These are phyloP conservation scores for Callipepla californica DNA, from an alignment of 2,113 vertebrate genomes.

Conservation along the genomic window DNA sequence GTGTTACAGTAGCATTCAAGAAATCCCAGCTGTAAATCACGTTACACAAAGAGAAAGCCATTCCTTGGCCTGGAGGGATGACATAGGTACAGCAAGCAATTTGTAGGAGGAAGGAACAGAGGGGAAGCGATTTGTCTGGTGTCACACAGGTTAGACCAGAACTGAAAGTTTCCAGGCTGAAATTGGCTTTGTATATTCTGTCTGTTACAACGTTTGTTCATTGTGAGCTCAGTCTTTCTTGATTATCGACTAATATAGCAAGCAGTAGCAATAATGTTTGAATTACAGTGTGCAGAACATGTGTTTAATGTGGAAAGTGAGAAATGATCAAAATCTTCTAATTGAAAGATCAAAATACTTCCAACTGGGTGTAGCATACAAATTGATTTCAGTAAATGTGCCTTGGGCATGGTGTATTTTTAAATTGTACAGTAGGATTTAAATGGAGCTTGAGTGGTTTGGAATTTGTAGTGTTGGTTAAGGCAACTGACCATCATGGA, in stretches of 20 bases:
- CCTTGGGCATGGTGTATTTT: background rate
- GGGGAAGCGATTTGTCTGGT: background rate
- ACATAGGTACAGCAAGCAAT: constrained; percentile 54
- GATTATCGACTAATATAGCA: background rate
- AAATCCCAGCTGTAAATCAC: constrained; percentile 58
- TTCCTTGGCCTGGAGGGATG: constrained; percentile 12
- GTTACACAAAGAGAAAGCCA: constrained; percentile 35
- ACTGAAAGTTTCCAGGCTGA: background rate
- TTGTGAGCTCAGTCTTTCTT: background rate
- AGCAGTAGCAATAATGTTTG: background rate
- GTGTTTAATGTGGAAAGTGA: background rate
- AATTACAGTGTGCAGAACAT: background rate
- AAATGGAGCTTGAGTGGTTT: background rate
- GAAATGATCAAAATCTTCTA: background rate
- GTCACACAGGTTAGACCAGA: background rate
- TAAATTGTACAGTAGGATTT: background rate
- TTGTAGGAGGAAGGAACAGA: constrained; percentile 36
- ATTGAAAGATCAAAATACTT: background rate
- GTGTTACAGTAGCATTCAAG: constrained; percentile 33
- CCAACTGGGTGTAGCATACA: background rate
- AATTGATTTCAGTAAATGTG: background rate
- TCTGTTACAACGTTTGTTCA: background rate
- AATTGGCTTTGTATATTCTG: background rate
- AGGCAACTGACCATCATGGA: background rate
- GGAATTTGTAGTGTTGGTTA: background rate